Evolutionary conservation across 2,797 vertebrate species (phyloP), one percentile per base, ranked within the genome.

Genomic region (Megalops cyprinoides): DNA sequence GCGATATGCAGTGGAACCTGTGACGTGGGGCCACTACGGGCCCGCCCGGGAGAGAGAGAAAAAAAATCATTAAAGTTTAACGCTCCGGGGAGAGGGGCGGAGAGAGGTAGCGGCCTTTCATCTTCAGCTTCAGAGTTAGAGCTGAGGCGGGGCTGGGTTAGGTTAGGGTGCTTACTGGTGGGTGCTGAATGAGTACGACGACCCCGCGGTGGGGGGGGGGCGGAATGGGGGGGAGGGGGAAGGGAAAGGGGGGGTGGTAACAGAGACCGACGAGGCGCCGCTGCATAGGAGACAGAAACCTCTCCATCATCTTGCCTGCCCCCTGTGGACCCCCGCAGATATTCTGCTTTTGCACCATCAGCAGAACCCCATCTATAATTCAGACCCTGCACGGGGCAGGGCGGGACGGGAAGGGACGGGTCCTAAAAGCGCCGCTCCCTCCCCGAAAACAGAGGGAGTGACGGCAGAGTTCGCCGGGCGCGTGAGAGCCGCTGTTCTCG

Each of bases 31-130:
- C 37, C 25, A 42, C 73, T 8, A 79, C 67, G 69, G 83, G 75
- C 76, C 76, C 77, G 84, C 82, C 79, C 51, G 48, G 53, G 74
- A 42, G 65, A 39, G 65, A 18, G 31, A 31, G 14, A 56, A 18
- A 10, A 48, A 49, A 48, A 3, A 83, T 74, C 82, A 88, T 88
- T 86, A 86, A 88, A 87, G 78, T 87, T 87, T 87, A 81, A 89
- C 84, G 83, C 53, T 53, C 80, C 74, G 65, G 4, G 48, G 42
- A 9, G 23, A 82, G 71, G 83, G 82, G 82, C 88, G 88, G 71
- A 89, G 91, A 42, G 37, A 15, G n/a, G 5, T 4, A 9, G 60
- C n/a, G 1, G 34, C 34, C 2, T 53, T 53, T 53, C 18, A 37
- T 34, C 62, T 39, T 8, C 28, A 14, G 60, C 10, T 34, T 12